Percentiles rank a stretch among this genome's conserved stretches.
Conservation (phyloP, 2,888 invertebrate species). For the Catocala fraxini region DNA sequence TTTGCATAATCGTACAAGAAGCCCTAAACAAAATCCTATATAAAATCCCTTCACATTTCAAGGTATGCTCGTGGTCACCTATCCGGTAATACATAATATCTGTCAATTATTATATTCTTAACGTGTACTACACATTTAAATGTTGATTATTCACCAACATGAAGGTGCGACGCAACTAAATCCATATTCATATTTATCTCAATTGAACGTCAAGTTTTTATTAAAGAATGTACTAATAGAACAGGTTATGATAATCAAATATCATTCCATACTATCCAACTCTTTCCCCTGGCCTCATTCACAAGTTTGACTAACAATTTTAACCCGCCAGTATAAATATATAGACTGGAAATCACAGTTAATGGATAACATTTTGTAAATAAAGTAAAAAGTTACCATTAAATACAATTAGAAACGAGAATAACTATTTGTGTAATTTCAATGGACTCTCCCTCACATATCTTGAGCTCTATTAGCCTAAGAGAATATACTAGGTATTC, state of each 20-base stretch:
- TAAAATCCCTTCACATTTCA: too few relatives aligned
- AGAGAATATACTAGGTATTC: not conserved
- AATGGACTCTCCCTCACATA: not conserved
- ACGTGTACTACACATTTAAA: too few relatives aligned
- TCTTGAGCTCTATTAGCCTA: not conserved
- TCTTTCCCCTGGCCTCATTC: conserved; percentile 31
- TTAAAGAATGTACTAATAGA: conserved; percentile 35
- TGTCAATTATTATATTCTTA: too few relatives aligned
- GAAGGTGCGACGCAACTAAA: not conserved
- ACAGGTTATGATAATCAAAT: conserved; percentile 43
- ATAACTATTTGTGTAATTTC: not conserved
- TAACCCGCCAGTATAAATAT: conserved; percentile 9
- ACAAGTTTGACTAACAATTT: conserved; percentile 13
- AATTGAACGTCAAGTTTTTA: conserved; percentile 23
- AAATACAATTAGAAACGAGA: not conserved
- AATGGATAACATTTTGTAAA: not conserved
- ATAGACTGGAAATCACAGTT: too few relatives aligned
- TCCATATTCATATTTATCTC: conserved; percentile 9
- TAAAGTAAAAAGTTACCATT: not conserved
- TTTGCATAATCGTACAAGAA: too few relatives aligned
- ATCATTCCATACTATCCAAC: conserved; percentile 25
- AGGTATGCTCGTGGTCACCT: too few relatives aligned
- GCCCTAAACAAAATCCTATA: too few relatives aligned
- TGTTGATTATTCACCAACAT: too few relatives aligned
- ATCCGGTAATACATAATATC: too few relatives aligned